Evolutionary conservation across 1,140 invertebrate genomes (phyloP).

Genomic region (Ruditapes philippinarum): DNA sequence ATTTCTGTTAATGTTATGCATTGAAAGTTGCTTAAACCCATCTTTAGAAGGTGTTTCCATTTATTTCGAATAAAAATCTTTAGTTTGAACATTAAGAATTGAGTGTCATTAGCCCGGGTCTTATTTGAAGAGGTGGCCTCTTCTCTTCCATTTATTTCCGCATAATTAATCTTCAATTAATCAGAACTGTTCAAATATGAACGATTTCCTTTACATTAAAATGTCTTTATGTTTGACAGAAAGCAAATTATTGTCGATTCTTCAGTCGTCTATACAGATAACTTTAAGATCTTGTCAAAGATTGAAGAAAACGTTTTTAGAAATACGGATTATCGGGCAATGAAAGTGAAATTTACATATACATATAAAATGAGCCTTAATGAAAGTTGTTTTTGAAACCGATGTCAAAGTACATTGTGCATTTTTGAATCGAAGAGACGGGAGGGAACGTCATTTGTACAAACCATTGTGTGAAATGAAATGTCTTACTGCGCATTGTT

Average conservation of each 20-base stretch:
- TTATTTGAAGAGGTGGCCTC: too few relatives aligned
- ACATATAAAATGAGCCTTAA: background rate
- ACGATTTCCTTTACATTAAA: background rate
- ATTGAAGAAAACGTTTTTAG: background rate
- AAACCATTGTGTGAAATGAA: too few relatives aligned
- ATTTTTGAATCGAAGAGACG: background rate
- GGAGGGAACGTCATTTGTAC: background rate
- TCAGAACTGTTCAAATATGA: background rate
- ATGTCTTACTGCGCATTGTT: too few relatives aligned
- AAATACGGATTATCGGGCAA: background rate
- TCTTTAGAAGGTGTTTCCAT: too few relatives aligned
- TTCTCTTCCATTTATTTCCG: background rate
- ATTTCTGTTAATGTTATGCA: too few relatives aligned
- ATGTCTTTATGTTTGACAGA: slow-evolving; percentile 7
- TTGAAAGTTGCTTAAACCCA: too few relatives aligned
- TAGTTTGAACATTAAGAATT: too few relatives aligned
- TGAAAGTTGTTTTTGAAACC: background rate
- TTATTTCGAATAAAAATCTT: too few relatives aligned
- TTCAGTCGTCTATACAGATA: background rate
- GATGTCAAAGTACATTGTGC: background rate
- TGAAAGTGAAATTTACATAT: slow-evolving; percentile 15
- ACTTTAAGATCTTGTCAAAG: background rate
- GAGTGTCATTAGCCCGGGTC: too few relatives aligned
- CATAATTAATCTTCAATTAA: background rate
- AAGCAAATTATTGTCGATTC: background rate